A percentile compares a stretch with the other conserved stretches of the same genome.
Evolutionary conservation across 30 jellyfish, hydroid and myxozoan genomes (phyloP).

Genomic region (Aurelia sp.): DNA sequence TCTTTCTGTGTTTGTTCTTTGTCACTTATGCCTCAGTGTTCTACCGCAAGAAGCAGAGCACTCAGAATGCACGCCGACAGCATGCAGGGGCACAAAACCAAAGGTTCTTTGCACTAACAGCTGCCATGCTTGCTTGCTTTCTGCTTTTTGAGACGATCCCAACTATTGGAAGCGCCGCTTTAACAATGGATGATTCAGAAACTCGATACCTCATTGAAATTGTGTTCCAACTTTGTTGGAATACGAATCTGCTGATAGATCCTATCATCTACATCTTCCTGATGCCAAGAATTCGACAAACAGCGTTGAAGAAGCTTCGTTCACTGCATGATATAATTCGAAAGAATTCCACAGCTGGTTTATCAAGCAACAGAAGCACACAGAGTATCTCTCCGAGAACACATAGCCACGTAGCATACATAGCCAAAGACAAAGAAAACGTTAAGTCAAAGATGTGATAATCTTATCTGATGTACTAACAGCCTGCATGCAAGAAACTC

Average conservation of each 20-base stretch:
- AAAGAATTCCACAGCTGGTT: too few relatives aligned
- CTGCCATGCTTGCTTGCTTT: constrained; percentile 8
- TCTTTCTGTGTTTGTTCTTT: neutral
- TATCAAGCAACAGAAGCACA: too few relatives aligned
- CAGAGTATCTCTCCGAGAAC: too few relatives aligned
- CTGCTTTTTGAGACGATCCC: constrained; percentile 13
- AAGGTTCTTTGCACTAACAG: constrained; percentile 12
- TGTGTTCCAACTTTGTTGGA: constrained; percentile 2
- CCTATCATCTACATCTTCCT: constrained; percentile 10
- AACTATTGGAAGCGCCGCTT: neutral
- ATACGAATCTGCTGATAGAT: constrained; percentile 14
- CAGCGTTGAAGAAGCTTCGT: too few relatives aligned
- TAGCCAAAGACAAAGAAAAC: too few relatives aligned
- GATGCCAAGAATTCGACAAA: constrained; percentile 3
- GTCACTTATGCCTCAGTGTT: constrained; percentile 7
- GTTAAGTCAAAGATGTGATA: too few relatives aligned
- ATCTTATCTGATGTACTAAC: too few relatives aligned
- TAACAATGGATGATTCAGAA: neutral
- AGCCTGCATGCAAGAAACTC: too few relatives aligned
- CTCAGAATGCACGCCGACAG: neutral
- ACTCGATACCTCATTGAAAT: neutral
- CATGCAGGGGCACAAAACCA: neutral
- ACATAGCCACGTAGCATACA: too few relatives aligned
- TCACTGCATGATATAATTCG: too few relatives aligned
- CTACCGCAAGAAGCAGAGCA: neutral